A percentile compares a stretch with the other conserved stretches of the same genome.
These are phyloP conservation scores for Acanthosepion pharaonis DNA, from an alignment of 2,888 invertebrate species.

Conservation along the genomic window DNA sequence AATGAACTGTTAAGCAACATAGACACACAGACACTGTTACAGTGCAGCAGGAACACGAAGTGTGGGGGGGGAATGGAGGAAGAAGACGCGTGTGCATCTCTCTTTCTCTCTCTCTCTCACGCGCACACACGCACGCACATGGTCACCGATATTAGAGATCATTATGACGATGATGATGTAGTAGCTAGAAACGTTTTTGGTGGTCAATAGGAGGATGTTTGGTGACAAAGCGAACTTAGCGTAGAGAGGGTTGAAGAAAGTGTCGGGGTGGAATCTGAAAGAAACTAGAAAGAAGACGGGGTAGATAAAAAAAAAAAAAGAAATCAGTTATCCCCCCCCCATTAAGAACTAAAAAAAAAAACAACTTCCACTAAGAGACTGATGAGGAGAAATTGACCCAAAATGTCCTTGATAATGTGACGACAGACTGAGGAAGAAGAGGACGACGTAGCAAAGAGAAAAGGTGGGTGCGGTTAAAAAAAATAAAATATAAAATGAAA, in stretches of 20 bases:
- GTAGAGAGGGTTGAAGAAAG: background rate
- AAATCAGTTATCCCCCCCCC: too few relatives aligned
- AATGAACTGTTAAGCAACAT: background rate
- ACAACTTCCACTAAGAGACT: too few relatives aligned
- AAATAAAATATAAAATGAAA: too few relatives aligned
- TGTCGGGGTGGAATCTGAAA: background rate
- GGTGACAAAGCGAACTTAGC: background rate
- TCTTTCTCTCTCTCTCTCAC: too few relatives aligned
- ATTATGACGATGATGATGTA: background rate
- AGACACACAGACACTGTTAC: background rate
- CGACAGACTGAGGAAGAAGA: too few relatives aligned
- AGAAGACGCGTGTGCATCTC: background rate
- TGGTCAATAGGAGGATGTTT: background rate
- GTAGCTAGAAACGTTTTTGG: background rate
- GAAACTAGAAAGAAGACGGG: too few relatives aligned
- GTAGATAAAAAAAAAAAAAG: too few relatives aligned
- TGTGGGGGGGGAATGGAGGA: background rate
- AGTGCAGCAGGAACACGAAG: background rate
- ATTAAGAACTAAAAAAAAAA: too few relatives aligned
- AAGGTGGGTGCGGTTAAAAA: too few relatives aligned
- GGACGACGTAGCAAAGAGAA: too few relatives aligned
- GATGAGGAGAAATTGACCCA: too few relatives aligned
- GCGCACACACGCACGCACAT: background rate
- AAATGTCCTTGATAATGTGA: too few relatives aligned
- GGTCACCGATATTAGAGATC: background rate